These are phyloP conservation scores for Anseranas semipalmata DNA, from an alignment of 2,113 vertebrate genomes.

Conservation along the genomic window DNA sequence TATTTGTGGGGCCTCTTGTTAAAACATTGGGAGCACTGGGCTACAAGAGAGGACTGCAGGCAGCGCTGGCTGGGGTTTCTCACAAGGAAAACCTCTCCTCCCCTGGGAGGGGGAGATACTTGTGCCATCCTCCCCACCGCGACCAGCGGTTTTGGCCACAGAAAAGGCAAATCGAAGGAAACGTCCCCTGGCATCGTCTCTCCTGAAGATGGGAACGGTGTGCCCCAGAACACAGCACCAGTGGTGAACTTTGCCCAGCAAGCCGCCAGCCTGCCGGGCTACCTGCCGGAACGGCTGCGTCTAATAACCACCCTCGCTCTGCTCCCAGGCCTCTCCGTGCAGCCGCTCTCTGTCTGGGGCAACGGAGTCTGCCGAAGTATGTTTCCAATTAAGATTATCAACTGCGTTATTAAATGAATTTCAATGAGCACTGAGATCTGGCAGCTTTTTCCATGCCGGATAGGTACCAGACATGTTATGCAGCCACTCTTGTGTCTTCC, in stretches of 20 bases:
- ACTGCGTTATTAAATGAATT: background rate
- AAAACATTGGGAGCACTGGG: background rate
- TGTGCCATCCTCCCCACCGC: background rate
- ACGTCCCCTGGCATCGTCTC: rapidly evolving
- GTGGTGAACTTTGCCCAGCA: background rate
- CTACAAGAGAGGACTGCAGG: rapidly evolving
- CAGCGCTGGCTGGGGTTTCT: background rate
- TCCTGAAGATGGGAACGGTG: background rate
- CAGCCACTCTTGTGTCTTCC: background rate
- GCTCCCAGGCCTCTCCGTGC: background rate
- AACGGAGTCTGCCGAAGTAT: background rate
- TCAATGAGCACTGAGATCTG: background rate
- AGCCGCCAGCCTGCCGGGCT: background rate
- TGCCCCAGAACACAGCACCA: background rate
- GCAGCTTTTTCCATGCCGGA: background rate
- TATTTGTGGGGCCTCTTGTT: slow-evolving; percentile 17
- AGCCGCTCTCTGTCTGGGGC: background rate
- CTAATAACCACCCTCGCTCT: background rate
- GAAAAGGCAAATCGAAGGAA: background rate
- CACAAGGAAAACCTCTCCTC: background rate
- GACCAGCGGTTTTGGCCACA: rapidly evolving
- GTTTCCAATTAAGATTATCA: background rate
- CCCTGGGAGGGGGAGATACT: background rate
- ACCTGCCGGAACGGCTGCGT: background rate
- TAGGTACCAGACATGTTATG: background rate